Base-by-base conservation (phyloP, 1,140 invertebrate genomes). In the Orchesella cincta region DNA sequence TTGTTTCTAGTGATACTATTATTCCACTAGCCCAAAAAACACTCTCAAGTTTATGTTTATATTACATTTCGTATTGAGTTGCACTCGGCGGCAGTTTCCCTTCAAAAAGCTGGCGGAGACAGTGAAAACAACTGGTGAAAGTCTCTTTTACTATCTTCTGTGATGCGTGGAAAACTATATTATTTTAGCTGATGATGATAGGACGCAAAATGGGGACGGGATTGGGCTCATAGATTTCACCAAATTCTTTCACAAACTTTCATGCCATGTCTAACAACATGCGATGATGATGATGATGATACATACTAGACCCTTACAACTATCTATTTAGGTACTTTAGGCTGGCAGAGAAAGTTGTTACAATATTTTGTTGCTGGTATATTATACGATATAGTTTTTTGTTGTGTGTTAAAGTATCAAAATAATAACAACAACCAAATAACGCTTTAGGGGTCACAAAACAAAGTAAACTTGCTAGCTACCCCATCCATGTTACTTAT, bases 151-250 rank as follows among this genome's bases (percentile, higher is more conserved):
- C 33, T 23, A 8, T 33, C 12, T 8, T 67, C 26, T 33, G 2
- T n/a, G 62, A 67, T 67, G 62, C 62, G 62, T 67, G 62, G 62
- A 67, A 67, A 67, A 67, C 62, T 67, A 67, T 67, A 31, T 67
- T 67, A 33, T 67, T 67, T 67, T 33, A 8, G 26, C 31, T 67
- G 62, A 33, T 67, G 62, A 67, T 67, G 62, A 67, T 67, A 67
- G 26, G 31, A 67, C 31, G 62, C n/a, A n/a, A n/a, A n/a, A n/a
- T n/a, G n/a, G n/a, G n/a, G n/a, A n/a, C n/a, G n/a, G n/a, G n/a
- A n/a, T n/a, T n/a, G n/a, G n/a, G n/a, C n/a, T n/a, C n/a, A n/a
- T n/a, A n/a, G n/a, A n/a, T n/a, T n/a, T n/a, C n/a, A n/a, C n/a
- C n/a, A n/a, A n/a, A n/a, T n/a, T n/a, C n/a, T n/a, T n/a, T n/a